Evolutionary conservation across 2,888 invertebrate species (phyloP), one percentile per base, ranked within the genome.

Genomic region (Hypomecis atomaria): DNA sequence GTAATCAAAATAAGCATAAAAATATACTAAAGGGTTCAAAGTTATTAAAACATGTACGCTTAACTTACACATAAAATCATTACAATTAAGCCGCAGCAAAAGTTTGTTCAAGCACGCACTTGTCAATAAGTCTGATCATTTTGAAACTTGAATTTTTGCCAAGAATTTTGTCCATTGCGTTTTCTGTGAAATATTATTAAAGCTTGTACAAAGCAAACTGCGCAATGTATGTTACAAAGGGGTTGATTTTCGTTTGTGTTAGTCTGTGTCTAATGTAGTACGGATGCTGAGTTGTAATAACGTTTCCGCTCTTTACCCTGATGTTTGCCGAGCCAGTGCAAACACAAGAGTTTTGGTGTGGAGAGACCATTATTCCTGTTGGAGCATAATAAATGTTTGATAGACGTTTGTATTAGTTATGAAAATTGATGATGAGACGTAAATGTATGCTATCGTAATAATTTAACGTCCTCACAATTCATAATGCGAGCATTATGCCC

Each of bases 291-390:
- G 83, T 84, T 84, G 85, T 89, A 87, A 88, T 89, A 89, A 86
- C 79, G 84, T 89, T 89, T 89, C 86, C 88, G 86, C 88, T 88
- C 83, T 88, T 89, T 88, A 86, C 84, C 82, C 78, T 77, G 78
- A 84, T 89, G 85, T 90, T 89, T 89, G 84, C 84, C 78, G 76
- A 85, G 81, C 81, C 84, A 87, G 81, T 84, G 85, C 86, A 88
- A 88, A 88, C 86, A 88, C 69, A 75, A 85, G 84, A 81, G 84
- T 78, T 79, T 78, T 65, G 68, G 60, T 77, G 73, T 54, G 71
- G 71, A 69, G 72, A 72, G 70, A 73, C 72, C 74, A 79, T 81
- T 76, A 78, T 81, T 79, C 74, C 75, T 78, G 73, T 76, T 70
- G 74, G 72, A 70, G 65, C 71, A 72, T 72, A 64, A 71, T 77